Evolutionary conservation across 2,888 invertebrate species (phyloP).

Genomic region (Eristalis intricaria): DNA sequence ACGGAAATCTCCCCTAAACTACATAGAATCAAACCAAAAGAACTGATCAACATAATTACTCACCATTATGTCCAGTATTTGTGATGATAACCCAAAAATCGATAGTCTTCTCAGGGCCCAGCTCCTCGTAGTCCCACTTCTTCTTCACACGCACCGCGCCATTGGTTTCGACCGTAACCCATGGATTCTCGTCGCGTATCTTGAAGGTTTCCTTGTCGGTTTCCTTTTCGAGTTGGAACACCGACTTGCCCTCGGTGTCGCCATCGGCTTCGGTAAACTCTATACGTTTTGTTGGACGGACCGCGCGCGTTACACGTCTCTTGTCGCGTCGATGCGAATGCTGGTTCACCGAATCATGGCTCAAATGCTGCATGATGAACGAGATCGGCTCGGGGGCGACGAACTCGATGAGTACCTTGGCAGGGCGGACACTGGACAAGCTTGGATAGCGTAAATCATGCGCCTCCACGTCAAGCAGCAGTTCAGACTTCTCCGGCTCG

Average conservation of each 20-base stretch:
- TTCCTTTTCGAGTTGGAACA: conserved; percentile 95
- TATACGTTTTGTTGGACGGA: conserved; percentile 96
- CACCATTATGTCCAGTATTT: conserved; percentile 93
- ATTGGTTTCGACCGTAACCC: conserved; percentile 95
- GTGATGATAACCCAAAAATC: conserved; percentile 98
- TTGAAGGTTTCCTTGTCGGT: conserved; percentile 96
- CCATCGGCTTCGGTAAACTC: conserved; percentile 96
- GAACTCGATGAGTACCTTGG: conserved; percentile 90
- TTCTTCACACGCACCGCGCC: conserved; percentile 96
- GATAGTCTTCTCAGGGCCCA: conserved; percentile 96
- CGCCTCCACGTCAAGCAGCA: conserved; percentile 89
- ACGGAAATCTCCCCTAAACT: background rate
- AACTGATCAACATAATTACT: conserved; percentile 79
- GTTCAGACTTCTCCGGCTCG: conserved; percentile 87
- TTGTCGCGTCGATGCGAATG: conserved; percentile 86
- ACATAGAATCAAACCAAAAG: too few species aligned
- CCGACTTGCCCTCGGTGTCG: conserved; percentile 92
- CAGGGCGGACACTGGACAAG: conserved; percentile 86
- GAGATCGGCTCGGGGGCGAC: conserved; percentile 83
- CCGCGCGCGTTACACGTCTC: conserved; percentile 92
- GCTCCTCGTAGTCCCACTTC: conserved; percentile 98
- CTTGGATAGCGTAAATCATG: conserved; percentile 91
- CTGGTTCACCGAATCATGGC: conserved; percentile 81
- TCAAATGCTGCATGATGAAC: conserved; percentile 84
- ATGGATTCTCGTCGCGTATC: conserved; percentile 95